These are phyloP conservation scores for Augochlorella aurata DNA, from an alignment of 2,888 invertebrate species.

Conservation along the genomic window DNA sequence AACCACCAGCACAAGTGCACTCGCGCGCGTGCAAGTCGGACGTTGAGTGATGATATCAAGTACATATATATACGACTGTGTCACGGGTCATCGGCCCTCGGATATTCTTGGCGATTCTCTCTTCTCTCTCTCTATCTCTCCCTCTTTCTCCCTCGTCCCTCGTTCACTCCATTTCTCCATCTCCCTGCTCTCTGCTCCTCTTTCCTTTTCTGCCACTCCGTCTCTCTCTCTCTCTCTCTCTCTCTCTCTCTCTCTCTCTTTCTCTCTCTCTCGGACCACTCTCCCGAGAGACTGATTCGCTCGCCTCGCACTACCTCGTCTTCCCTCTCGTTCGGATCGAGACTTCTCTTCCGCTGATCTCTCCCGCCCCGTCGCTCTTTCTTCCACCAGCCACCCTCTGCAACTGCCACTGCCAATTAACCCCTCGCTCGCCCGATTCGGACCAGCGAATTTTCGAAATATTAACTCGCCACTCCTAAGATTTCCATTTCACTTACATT, in stretches of 20 bases:
- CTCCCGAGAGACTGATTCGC: constrained; percentile 45
- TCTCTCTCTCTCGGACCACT: constrained; percentile 40
- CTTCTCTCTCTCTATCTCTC: constrained; percentile 36
- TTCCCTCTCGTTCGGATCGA: constrained; percentile 29
- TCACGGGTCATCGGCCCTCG: constrained; percentile 77
- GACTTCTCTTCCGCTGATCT: constrained; percentile 47
- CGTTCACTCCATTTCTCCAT: constrained; percentile 30
- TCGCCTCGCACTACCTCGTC: constrained; percentile 42
- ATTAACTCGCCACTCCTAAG: background rate
- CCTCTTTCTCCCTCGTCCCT: constrained; percentile 22
- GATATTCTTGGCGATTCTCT: constrained; percentile 76
- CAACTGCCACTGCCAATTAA: background rate
- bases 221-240: constrained; percentile 7
- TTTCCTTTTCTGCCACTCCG: background rate
- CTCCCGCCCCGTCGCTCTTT: constrained; percentile 4
- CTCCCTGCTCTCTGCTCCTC: constrained; percentile 18
- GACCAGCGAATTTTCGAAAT: background rate
- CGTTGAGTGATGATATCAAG: constrained; percentile 72
- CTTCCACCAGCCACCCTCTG: background rate
- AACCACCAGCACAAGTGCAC: constrained; percentile 23
- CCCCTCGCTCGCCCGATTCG: background rate
- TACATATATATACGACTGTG: constrained; percentile 69
- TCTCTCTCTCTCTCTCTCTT: background rate
- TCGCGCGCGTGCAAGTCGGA: constrained; percentile 61
- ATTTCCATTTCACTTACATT: too few species aligned